Evolutionary conservation across 2,888 invertebrate species (phyloP).

Genomic region (Incurvaria masculella): DNA sequence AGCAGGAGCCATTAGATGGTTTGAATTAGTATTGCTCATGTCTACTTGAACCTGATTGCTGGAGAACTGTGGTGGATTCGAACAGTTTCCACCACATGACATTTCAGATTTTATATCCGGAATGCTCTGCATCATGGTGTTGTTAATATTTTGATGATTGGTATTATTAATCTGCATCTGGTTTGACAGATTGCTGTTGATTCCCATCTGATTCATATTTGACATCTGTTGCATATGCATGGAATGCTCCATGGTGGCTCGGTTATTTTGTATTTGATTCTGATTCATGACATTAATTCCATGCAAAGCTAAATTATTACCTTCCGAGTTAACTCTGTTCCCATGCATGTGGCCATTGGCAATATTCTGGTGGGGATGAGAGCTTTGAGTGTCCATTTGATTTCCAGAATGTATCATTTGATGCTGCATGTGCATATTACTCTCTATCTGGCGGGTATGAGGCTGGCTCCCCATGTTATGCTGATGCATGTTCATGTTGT

Average conservation of each 20-base stretch:
- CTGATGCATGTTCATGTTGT: constrained; percentile 39
- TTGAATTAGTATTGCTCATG: constrained; percentile 34
- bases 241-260: constrained; percentile 41
- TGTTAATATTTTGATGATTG: constrained; percentile 39
- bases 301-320: constrained; percentile 38
- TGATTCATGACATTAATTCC: constrained; percentile 42
- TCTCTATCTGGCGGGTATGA: constrained; percentile 45
- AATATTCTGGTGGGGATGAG: constrained; percentile 19
- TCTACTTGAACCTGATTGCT: constrained; percentile 40
- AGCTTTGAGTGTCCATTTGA: constrained; percentile 37
- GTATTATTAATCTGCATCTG: constrained; percentile 38
- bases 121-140: constrained; percentile 44
- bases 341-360: constrained; percentile 26
- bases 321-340: constrained; percentile 36
- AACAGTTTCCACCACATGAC: constrained; percentile 44
- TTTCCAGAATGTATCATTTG: constrained; percentile 34
- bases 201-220: constrained; percentile 39
- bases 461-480: constrained; percentile 36
- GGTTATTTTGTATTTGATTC: constrained; percentile 44
- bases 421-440: constrained; percentile 46
- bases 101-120: constrained; percentile 51
- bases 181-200: constrained; percentile 38
- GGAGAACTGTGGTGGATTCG: constrained; percentile 35
- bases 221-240: constrained; percentile 40
- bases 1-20: constrained; percentile 30